Evolutionary conservation across 2,113 vertebrate species (phyloP), one percentile per base, ranked within the genome.

Genomic region (Ceyx margarethae): DNA sequence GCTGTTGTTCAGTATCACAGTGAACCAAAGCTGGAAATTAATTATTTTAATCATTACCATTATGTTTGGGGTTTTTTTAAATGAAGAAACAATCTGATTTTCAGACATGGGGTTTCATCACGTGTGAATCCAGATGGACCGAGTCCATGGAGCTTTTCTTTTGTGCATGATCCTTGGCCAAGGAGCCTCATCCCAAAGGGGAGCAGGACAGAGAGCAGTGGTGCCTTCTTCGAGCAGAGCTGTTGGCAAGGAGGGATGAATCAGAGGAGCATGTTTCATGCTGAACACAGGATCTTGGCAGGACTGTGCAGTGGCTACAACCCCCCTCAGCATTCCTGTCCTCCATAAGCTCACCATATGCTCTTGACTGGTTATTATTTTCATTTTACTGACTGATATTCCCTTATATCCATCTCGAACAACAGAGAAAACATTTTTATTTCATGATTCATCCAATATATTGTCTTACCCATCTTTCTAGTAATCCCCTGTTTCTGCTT

Each of bases 241-340:
- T 50, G 48, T 21, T 50, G 48, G 48, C 22, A 53, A 26, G 51
- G 23, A 22, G 15, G 14, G 15, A 54, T 64, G 51, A 31, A 21
- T 11, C 26, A 3, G 46, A 33, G 58, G 33, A 56, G 37, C 5
- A 0, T 15, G 25, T 13, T 56, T 69, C 5, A 0, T 16, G 31
- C 33, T n/a, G 56, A 54, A 15, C 13, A 31, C 7, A 2, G 40
- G 33, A 4, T 42, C 35, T 26, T 25, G 33, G 33, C 81, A 35
- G 81, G 37, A 26, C 81, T 13, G 60, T 1, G 31, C 46, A 4
- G 17, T 15, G 29, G 33, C 23, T n/a, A 3, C 73, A 62, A 60
- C 16, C 31, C 65, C 56, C 1, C 2, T 5, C 42, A 66, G 83
- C 66, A 37, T 21, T 26, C 21, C 28, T 37, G 48, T 58, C n/a